These are phyloP conservation scores for Drosophila bocqueti DNA, from an alignment of 1,140 invertebrate species.

Conservation along the genomic window DNA sequence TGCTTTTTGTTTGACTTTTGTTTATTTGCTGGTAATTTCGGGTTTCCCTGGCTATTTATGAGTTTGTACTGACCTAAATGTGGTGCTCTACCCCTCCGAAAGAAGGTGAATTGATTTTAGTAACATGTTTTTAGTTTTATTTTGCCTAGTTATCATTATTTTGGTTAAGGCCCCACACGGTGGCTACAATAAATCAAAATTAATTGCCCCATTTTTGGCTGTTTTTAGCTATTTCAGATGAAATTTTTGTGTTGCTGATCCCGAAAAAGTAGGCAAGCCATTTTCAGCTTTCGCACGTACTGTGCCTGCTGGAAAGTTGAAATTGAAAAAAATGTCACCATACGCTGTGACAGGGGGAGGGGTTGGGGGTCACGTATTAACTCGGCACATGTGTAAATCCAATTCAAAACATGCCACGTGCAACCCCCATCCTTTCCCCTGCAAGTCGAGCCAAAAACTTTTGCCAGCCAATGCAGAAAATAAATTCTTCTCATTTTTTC, in stretches of 20 bases:
- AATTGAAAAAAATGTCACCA: constrained; percentile 75
- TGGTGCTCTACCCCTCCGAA: background rate
- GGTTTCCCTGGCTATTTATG: constrained; percentile 24
- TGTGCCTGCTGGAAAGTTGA: constrained; percentile 54
- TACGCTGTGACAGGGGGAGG: background rate
- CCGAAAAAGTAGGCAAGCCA: constrained; percentile 45
- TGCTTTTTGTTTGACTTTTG: constrained; percentile 19
- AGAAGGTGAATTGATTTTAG: constrained; percentile 17
- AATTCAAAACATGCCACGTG: constrained; percentile 80
- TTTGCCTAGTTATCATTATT: constrained; percentile 2
- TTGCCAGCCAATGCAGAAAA: constrained; percentile 52
- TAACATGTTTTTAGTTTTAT: constrained; percentile 14
- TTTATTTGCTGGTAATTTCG: constrained; percentile 42
- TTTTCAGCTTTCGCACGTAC: constrained; percentile 31
- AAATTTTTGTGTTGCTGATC: constrained; percentile 1
- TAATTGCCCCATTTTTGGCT: constrained; percentile 35
- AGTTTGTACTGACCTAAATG: constrained; percentile 26
- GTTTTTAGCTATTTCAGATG: constrained; percentile 12
- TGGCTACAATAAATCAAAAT: constrained; percentile 49
- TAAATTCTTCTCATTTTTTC: constrained; percentile 35
- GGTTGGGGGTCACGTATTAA: constrained; percentile 66
- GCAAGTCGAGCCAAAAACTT: constrained; percentile 30
- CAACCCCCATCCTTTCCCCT: constrained; percentile 2
- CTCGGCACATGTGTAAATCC: constrained; percentile 79
- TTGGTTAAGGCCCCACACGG: background rate